A percentile compares a stretch with the other conserved stretches of the same genome.
These are phyloP conservation scores for Neocrepidodera transversa DNA, from an alignment of 2,888 invertebrate species.

Conservation along the genomic window DNA sequence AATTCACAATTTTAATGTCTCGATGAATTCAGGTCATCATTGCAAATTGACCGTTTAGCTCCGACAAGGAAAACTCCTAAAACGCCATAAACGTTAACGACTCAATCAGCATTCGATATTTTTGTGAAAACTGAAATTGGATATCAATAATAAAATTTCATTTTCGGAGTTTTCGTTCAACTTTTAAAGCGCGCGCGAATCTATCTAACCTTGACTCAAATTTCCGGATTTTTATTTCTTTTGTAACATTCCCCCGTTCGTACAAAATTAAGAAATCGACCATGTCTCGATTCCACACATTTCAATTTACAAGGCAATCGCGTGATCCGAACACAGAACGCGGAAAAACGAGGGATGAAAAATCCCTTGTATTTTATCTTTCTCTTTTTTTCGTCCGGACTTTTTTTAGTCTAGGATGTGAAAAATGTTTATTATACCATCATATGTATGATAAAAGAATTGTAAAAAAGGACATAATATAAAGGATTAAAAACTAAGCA, in stretches of 20 bases:
- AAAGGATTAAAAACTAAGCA: too few species aligned
- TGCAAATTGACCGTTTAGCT: background rate
- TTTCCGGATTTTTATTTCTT: slow-evolving; percentile 24
- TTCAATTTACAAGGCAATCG: slow-evolving; percentile 28
- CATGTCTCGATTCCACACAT: slow-evolving; percentile 26
- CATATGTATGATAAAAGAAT: too few species aligned
- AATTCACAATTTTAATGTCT: background rate
- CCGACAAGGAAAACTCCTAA: background rate
- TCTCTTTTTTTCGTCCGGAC: background rate
- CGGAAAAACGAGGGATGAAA: slow-evolving; percentile 6
- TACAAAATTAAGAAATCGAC: slow-evolving; percentile 26
- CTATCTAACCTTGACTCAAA: slow-evolving; percentile 23
- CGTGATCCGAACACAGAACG: slow-evolving; percentile 17
- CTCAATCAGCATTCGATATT: slow-evolving; percentile 20
- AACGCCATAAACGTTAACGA: slow-evolving; percentile 18
- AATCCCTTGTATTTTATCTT: background rate
- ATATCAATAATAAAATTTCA: slow-evolving; percentile 21
- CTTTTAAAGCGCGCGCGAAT: slow-evolving; percentile 1
- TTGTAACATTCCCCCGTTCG: slow-evolving; percentile 23
- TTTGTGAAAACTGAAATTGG: slow-evolving; percentile 22
- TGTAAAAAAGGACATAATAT: too few species aligned
- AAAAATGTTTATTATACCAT: too few species aligned
- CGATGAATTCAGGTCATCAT: background rate
- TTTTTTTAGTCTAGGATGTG: slow-evolving; percentile 6
- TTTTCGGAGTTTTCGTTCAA: slow-evolving; percentile 14